Conservation (phyloP, 2,888 invertebrate species). For the Leptopterna dolabrata region DNA sequence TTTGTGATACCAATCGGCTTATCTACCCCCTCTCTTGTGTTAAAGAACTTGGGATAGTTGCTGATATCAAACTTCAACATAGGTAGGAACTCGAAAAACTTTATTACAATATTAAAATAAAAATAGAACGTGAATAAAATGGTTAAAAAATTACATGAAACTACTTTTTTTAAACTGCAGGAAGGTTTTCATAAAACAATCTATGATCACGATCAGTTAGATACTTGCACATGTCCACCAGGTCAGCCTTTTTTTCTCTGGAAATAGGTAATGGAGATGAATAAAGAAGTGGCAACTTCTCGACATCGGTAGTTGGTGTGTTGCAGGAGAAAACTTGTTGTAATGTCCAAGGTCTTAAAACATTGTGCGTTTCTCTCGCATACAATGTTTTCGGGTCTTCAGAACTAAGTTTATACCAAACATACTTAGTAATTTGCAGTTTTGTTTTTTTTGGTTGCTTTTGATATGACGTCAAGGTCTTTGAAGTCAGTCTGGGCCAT, state of each 20-base stretch:
- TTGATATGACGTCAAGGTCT: conserved; percentile 55
- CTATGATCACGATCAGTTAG: conserved; percentile 5
- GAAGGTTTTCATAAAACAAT: not conserved
- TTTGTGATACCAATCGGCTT: no score
- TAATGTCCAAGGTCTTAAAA: no score
- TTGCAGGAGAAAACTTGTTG: not conserved
- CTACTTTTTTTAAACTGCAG: not conserved
- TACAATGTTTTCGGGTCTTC: conserved; percentile 55
- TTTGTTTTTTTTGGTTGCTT: conserved; percentile 46
- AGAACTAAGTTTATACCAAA: conserved; percentile 59
- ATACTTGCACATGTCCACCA: conserved; percentile 6
- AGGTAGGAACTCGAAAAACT: not conserved
- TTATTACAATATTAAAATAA: not conserved
- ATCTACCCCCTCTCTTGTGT: no score
- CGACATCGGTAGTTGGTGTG: no score
- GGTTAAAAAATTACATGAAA: not conserved
- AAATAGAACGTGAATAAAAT: not conserved
- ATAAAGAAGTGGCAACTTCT: not conserved
- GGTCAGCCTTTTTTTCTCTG: not conserved
- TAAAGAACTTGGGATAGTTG: no score
- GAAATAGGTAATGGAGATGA: not conserved
- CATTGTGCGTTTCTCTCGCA: conserved; percentile 54
- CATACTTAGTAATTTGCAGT: conserved; percentile 59
- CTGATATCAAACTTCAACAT: no score
- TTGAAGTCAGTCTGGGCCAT: not conserved